These are phyloP conservation scores for Meliscaeva auricollis DNA, from an alignment of 2,888 invertebrate species.

Conservation along the genomic window DNA sequence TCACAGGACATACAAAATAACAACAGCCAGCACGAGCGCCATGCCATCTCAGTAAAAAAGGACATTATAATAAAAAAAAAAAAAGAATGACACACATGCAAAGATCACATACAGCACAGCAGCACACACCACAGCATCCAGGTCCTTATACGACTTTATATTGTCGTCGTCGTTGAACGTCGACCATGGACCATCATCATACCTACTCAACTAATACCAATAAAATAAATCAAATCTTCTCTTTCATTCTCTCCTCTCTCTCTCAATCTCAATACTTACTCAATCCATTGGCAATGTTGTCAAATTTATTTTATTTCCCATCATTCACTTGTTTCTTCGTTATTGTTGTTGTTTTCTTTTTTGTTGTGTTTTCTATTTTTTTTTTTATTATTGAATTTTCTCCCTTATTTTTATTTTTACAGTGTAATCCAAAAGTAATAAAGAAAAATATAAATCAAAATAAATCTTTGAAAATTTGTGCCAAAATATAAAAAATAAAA, in stretches of 20 bases:
- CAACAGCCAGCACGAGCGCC: slow-evolving; percentile 41
- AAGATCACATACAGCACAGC: slow-evolving; percentile 3
- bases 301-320: slow-evolving; percentile 64
- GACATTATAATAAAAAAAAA: slow-evolving; percentile 31
- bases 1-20: slow-evolving; percentile 55
- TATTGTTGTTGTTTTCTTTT: slow-evolving; percentile 47
- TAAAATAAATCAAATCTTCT: slow-evolving; percentile 14
- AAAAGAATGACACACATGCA: slow-evolving; percentile 6
- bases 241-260: not conserved
- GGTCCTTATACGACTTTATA: not conserved
- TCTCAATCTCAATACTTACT: not conserved
- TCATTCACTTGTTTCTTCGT: slow-evolving; percentile 67
- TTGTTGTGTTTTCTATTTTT: slow-evolving; percentile 15
- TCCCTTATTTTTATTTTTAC: slow-evolving; percentile 46
- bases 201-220: slow-evolving; percentile 18
- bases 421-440: slow-evolving; percentile 70
- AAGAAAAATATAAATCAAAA: slow-evolving; percentile 52
- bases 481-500: slow-evolving; percentile 67
- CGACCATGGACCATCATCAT: slow-evolving; percentile 4
- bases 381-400: slow-evolving; percentile 41
- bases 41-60: slow-evolving; percentile 44
- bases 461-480: slow-evolving; percentile 65
- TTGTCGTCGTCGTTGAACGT: not conserved
- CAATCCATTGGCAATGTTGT: slow-evolving; percentile 68
- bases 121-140: too few species aligned